phyloP scores from a whole-genome alignment of 2,888 invertebrate genomes.

The Andricus curvator region DNA sequence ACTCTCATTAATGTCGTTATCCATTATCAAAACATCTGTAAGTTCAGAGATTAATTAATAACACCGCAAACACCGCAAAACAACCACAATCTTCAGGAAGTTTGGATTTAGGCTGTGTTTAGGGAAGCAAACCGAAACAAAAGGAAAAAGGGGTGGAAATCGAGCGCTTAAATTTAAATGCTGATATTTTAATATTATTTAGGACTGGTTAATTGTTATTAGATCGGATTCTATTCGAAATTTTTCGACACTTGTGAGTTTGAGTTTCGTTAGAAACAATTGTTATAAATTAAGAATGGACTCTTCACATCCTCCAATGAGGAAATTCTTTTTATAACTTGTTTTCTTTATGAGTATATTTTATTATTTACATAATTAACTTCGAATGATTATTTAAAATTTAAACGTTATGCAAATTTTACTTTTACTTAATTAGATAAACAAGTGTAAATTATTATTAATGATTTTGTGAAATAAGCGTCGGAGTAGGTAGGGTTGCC shows the following conservation, averaged over 20 bases:
- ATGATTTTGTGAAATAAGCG: background rate
- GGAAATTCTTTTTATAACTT: background rate
- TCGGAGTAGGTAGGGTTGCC: background rate
- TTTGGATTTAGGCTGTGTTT: background rate
- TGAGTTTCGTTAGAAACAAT: background rate
- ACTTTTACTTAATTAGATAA: background rate
- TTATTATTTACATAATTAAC: background rate
- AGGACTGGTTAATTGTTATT: constrained; percentile 26
- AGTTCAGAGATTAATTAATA: constrained; percentile 26
- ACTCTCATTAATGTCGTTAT: constrained; percentile 59
- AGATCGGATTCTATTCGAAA: constrained; percentile 47
- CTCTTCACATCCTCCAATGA: too few relatives aligned
- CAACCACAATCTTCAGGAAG: background rate
- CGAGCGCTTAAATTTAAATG: background rate
- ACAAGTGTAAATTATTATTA: background rate
- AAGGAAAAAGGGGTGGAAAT: background rate
- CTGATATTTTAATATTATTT: background rate
- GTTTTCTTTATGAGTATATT: background rate
- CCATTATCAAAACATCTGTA: constrained; percentile 64
- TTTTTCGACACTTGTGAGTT: constrained; percentile 10
- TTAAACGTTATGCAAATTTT: background rate
- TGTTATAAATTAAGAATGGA: background rate
- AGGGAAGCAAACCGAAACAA: background rate
- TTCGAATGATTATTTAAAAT: background rate
- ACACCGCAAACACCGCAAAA: constrained; percentile 21